Evolutionary conservation across 2,888 invertebrate genomes (phyloP).

Genomic region (Synergus umbraculus): DNA sequence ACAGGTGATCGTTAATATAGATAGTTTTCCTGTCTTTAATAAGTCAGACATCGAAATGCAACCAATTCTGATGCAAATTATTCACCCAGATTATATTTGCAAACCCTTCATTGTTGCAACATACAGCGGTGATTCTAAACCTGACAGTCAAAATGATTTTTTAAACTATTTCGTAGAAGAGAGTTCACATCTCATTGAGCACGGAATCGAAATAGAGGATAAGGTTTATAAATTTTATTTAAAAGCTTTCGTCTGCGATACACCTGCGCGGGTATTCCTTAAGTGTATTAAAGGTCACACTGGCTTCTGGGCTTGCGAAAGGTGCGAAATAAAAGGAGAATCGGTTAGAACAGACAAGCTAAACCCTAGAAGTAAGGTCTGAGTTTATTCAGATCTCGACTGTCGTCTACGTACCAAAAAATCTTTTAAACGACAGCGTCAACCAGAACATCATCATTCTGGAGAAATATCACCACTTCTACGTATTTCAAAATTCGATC

Average conservation of each 20-base stretch:
- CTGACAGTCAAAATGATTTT: slow-evolving; percentile 38
- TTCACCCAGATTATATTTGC: slow-evolving; percentile 25
- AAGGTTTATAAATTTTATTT: slow-evolving; percentile 45
- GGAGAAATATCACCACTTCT: slow-evolving; percentile 42
- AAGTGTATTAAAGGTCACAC: slow-evolving; percentile 53
- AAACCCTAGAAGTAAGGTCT: not conserved
- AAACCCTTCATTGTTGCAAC: slow-evolving; percentile 42
- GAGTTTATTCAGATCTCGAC: slow-evolving; percentile 47
- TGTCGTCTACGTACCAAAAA: slow-evolving; percentile 43
- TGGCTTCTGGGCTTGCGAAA: slow-evolving; percentile 53
- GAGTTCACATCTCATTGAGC: slow-evolving; percentile 21
- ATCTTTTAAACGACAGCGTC: slow-evolving; percentile 46
- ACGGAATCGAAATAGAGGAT: slow-evolving; percentile 43
- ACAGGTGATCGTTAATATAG: slow-evolving; percentile 7
- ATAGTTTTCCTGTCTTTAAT: not conserved
- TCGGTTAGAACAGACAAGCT: not conserved
- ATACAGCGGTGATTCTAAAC: slow-evolving; percentile 47
- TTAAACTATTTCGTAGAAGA: slow-evolving; percentile 42
- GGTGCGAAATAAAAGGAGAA: slow-evolving; percentile 44
- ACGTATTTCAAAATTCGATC: slow-evolving; percentile 50
- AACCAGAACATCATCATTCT: slow-evolving; percentile 49
- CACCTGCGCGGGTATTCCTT: slow-evolving; percentile 49
- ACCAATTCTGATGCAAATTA: not conserved
- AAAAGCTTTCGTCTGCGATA: slow-evolving; percentile 48
- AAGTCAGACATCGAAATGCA: not conserved